Evolutionary conservation across 37 sponge, comb jelly and placozoan genomes (phyloP), one percentile per base, ranked within the genome.

Genomic region (Haliclona indistincta): DNA sequence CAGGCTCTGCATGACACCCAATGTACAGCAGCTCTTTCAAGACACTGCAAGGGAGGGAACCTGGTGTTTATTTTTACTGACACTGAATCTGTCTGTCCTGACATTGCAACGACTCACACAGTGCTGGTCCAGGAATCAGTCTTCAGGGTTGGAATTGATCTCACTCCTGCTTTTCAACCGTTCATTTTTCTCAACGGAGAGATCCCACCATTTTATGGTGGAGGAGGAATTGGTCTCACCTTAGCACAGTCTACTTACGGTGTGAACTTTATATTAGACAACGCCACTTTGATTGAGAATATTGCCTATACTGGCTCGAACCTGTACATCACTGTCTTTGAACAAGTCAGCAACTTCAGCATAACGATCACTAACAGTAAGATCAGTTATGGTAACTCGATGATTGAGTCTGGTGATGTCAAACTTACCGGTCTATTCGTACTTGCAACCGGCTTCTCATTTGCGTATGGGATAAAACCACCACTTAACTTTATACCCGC

Each of bases 11-110:
- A n/a, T 25, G 25, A 58, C 28, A 7, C 60, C 7, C 6, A 20
- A 25, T 58, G 60, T 20, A 25, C 11, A 6, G 25, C 28, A 6
- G n/a, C 6, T 20, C 13, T n/a, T 25, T 7, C 23, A 8, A n/a
- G 11, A n/a, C 25, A n/a, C 60, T 58, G 60, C 60, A 58, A 58
- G 25, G 60, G 60, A 25, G 60, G 60, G 13, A 58, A 58, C n/a
- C 6, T 20, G 13, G 6, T 58, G 6, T 6, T 58, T n/a, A n/a
- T 58, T n/a, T 58, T 25, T 20, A 58, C 60, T n/a, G 60, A 58
- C n/a, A 20, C n/a, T 8, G 23, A 25, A 58, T n/a, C n/a, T n/a
- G 60, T 25, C 7, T 58, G 60, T 20, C 60, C 60, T n/a, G 7
- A 6, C 13, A 58, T 6, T 25, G 26, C 60, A 25, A 20, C n/a